Percentiles rank a stretch among this genome's conserved stretches.
These are phyloP conservation scores for Pleuronectes platessa DNA, from an alignment of 2,113 vertebrate species.

Conservation along the genomic window DNA sequence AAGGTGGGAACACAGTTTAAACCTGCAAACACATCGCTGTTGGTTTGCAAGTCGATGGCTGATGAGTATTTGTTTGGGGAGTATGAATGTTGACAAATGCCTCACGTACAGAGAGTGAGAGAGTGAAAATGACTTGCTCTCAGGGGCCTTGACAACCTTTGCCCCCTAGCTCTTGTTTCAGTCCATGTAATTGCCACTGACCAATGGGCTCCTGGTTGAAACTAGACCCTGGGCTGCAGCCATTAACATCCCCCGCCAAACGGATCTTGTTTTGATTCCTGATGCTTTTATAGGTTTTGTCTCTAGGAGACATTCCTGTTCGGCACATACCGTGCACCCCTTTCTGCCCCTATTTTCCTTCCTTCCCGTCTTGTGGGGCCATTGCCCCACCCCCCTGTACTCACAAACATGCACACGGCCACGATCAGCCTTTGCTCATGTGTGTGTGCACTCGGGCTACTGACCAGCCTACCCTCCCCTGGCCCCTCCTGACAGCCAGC, in stretches of 20 bases:
- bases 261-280: conserved; percentile 81
- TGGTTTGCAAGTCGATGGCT: conserved; percentile 39
- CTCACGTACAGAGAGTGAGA: conserved; percentile 62
- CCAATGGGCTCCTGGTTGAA: conserved; percentile 79
- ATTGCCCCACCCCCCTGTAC: conserved; percentile 40
- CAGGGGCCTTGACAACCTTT: conserved; percentile 79
- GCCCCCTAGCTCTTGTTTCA: conserved; percentile 74
- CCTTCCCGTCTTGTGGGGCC: conserved; percentile 79
- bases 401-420: conserved; percentile 73
- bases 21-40: conserved; percentile 12
- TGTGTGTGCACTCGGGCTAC: conserved; percentile 40
- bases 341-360: conserved; percentile 79
- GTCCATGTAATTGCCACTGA: conserved; percentile 76
- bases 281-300: conserved; percentile 82
- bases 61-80: conserved; percentile 71
- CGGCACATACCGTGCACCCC: conserved; percentile 78
- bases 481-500: conserved; percentile 74
- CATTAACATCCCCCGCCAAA: conserved; percentile 74
- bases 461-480: conserved; percentile 69
- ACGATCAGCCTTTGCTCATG: conserved; percentile 43
- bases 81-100: conserved; percentile 69
- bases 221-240: conserved; percentile 73
- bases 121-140: conserved; percentile 78
- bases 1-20: background rate
- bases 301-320: conserved; percentile 80